Evolutionary conservation across 2,888 invertebrate genomes (phyloP).

Genomic region (Drosophila affinis): DNA sequence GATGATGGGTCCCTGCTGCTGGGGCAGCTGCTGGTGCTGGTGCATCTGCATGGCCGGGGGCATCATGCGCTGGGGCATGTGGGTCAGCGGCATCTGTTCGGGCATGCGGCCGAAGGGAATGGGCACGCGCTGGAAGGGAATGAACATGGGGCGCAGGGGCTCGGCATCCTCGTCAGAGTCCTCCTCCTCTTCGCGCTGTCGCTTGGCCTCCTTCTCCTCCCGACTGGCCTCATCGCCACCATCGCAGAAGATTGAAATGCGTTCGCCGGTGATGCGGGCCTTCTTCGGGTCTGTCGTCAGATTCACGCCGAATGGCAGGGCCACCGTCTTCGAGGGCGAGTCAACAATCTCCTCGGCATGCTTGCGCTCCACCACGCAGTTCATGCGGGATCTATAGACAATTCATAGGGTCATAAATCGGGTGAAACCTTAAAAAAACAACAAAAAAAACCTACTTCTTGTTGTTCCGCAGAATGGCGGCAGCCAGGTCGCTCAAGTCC

Average conservation of each 20-base stretch:
- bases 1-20: constrained; percentile 76
- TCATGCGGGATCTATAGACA: constrained; percentile 89
- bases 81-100: constrained; percentile 85
- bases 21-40: constrained; percentile 76
- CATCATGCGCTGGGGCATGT: constrained; percentile 83
- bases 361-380: constrained; percentile 94
- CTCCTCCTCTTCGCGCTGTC: constrained; percentile 77
- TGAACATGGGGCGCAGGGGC: constrained; percentile 83
- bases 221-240: constrained; percentile 86
- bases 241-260: constrained; percentile 94
- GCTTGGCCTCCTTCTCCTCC: constrained; percentile 69
- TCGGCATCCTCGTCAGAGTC: constrained; percentile 82
- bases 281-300: constrained; percentile 89
- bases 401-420: too few relatives aligned
- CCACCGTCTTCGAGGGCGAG: constrained; percentile 87
- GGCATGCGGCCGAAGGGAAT: constrained; percentile 85
- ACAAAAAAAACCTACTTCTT: constrained; percentile 85
- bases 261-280: constrained; percentile 91
- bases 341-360: constrained; percentile 93
- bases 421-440: not conserved
- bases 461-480: constrained; percentile 88
- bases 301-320: constrained; percentile 88
- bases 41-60: constrained; percentile 80
- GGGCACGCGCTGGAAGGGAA: constrained; percentile 84
- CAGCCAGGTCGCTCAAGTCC: constrained; percentile 92